Conservation (phyloP, 2,797 vertebrate species). For the Esox masquinongy region DNA sequence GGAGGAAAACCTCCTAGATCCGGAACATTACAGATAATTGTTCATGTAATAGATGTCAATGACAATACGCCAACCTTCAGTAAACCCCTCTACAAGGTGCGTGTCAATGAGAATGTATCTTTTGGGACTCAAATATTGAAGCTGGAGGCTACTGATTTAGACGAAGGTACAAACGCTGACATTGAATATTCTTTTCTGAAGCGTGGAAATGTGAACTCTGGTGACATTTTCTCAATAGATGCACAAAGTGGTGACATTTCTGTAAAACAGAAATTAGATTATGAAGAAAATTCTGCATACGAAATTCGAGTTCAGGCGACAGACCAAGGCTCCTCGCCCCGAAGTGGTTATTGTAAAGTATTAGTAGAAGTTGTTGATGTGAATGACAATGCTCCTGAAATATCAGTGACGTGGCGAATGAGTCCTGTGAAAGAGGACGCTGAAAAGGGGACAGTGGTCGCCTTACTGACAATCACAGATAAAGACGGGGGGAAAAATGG, state of each 20-base stretch:
- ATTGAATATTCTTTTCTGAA: slow-evolving; percentile 17
- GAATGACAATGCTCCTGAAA: slow-evolving; percentile 73
- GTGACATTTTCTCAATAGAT: background rate
- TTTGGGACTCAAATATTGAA: slow-evolving; percentile 1
- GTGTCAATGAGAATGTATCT: slow-evolving; percentile 14
- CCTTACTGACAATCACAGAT: slow-evolving; percentile 66
- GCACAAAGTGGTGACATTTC: background rate
- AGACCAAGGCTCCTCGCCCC: background rate
- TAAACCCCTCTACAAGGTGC: slow-evolving; percentile 23
- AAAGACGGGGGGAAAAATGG: slow-evolving; percentile 69
- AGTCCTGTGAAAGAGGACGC: slow-evolving; percentile 67
- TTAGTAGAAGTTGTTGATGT: slow-evolving; percentile 69
- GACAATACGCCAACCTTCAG: slow-evolving; percentile 30
- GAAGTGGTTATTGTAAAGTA: slow-evolving; percentile 52
- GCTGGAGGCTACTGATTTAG: slow-evolving; percentile 22
- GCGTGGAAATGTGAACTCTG: background rate
- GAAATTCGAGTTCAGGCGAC: background rate
- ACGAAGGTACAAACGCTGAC: slow-evolving; percentile 22
- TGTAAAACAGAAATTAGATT: background rate
- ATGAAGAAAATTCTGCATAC: background rate
- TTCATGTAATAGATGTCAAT: slow-evolving; percentile 30
- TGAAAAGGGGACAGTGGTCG: slow-evolving; percentile 60
- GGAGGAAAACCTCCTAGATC: slow-evolving; percentile 29
- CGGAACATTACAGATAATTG: slow-evolving; percentile 16
- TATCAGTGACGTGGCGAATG: slow-evolving; percentile 62